Percentiles rank a stretch among this genome's conserved stretches.
Evolutionary conservation across 2,888 invertebrate species (phyloP).

Genomic region (Lasioglossum leucozonium): DNA sequence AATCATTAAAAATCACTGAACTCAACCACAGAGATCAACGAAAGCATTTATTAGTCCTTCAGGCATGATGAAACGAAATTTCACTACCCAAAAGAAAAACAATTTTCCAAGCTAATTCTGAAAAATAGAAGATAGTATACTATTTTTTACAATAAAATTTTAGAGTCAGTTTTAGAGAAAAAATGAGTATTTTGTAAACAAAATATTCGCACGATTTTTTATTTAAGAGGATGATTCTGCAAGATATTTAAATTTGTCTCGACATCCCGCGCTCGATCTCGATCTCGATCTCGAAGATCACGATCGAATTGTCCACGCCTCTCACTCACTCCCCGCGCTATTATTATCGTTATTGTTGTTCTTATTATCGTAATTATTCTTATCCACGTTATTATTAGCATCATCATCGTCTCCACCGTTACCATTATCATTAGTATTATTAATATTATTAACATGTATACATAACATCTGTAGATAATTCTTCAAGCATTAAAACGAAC

Average conservation of each 20-base stretch:
- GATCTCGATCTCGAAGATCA: constrained; percentile 2
- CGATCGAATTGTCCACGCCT: background rate
- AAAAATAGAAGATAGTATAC: background rate
- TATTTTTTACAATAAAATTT: background rate
- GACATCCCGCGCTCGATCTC: background rate
- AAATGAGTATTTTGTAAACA: background rate
- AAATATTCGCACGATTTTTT: too few species aligned
- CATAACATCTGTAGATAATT: constrained; percentile 82
- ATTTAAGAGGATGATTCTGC: background rate
- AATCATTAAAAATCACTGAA: background rate
- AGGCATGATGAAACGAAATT: background rate
- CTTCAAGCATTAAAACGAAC: constrained; percentile 78
- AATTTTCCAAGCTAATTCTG: background rate
- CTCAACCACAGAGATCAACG: background rate
- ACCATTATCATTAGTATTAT: constrained; percentile 70
- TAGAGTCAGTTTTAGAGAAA: background rate
- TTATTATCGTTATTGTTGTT: constrained; percentile 44
- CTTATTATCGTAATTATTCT: constrained; percentile 55
- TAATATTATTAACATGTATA: constrained; percentile 82
- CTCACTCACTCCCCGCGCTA: constrained; percentile 23
- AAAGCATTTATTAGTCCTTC: background rate
- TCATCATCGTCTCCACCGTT: constrained; percentile 38
- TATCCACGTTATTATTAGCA: constrained; percentile 57
- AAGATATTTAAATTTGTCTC: background rate
- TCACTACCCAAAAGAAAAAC: background rate